Base-by-base conservation (phyloP, 2,797 vertebrate genomes). In the Acanthis flammea region DNA sequence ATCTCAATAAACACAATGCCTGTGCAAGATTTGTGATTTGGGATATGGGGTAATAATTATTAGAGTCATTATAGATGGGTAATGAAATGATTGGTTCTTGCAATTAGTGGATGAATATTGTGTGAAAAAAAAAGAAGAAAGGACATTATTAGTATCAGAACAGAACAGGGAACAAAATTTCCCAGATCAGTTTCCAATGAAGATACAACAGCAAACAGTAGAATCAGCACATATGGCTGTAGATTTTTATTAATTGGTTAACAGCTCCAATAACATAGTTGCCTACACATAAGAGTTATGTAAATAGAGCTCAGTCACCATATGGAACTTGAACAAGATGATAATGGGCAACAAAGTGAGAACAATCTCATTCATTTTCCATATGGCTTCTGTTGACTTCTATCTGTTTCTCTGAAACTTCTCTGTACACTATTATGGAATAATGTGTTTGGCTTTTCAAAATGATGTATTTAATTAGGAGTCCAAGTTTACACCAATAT, bases 201-300 rank as follows among this genome's bases (percentile, higher is more conserved):
- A 92, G 94, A 88, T 54, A 57, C 42, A 88, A 18, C 18, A 53
- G 53, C 0, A 0, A 91, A 70, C 24, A 58, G 75, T 37, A 72
- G 53, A 41, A 82, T 82, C 53, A 74, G 81, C 78, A 89, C 91
- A 91, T 92, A 92, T 74, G 91, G 88, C 72, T 63, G 60, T 61
- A 79, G 60, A 71, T 57, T 80, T 87, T 87, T 88, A 94, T 94
- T 80, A 92, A 91, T 77, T 92, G 72, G 37, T 90, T 91, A 96
- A 94, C 60, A 83, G 70, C 75, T 89, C 74, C 27, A 91, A 50
- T 63, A 60, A 90, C 39, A 57, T 45, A 50, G 78, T 71, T 95
- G 91, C 67, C 86, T 74, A 87, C 53, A 72, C 31, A 86, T 88
- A 51, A 86, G 89, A 92, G 75, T 90, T 58, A 90, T 86, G 87